Evolutionary conservation across 1,140 invertebrate species (phyloP), one percentile per base, ranked within the genome.

Genomic region (Armadillidium nasatum): DNA sequence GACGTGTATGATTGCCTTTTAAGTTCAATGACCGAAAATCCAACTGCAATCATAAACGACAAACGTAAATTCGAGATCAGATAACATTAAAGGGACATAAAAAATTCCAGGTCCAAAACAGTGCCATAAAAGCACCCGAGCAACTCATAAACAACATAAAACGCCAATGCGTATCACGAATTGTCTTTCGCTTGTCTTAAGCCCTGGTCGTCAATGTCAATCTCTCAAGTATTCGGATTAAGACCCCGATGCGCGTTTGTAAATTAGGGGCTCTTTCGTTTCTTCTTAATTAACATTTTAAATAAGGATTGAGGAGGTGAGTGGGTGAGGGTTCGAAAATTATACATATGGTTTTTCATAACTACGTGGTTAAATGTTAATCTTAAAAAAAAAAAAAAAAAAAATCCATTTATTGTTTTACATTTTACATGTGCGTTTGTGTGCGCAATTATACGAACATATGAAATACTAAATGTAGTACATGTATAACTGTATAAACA

Each of bases 21-120:
- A 60, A 60, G 50, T 60, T 60, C 50, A 19, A 13, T 60, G 50
- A 60, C 50, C 50, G 11, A 60, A 60, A 60, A 60, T 60, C 11
- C 7, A 60, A 60, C 1, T 60, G 50, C 50, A 60, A 60, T 19
- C 50, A 7, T 60, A 60, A 60, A 13, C 1, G 50, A 60, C 50
- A 60, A 19, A 60, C 50, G 11, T 60, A 60, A 60, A 60, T 60
- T 7, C 19, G 7, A 60, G 50, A 60, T 60, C 50, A 15, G 50
- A 60, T 60, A 60, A 60, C 50, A 60, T 60, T 60, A 60, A 60
- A 60, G 7, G 11, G 11, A 60, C 50, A 60, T 60, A 60, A 33
- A 33, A 60, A 60, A 60, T 60, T 60, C 50, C 50, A 60, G 19
- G 50, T 60, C 50, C 50, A 60, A 60, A 60, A 60, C 50, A 60